Evolutionary conservation across 2,797 vertebrate genomes (phyloP).

Genomic region (Chiloscyllium punctatum): DNA sequence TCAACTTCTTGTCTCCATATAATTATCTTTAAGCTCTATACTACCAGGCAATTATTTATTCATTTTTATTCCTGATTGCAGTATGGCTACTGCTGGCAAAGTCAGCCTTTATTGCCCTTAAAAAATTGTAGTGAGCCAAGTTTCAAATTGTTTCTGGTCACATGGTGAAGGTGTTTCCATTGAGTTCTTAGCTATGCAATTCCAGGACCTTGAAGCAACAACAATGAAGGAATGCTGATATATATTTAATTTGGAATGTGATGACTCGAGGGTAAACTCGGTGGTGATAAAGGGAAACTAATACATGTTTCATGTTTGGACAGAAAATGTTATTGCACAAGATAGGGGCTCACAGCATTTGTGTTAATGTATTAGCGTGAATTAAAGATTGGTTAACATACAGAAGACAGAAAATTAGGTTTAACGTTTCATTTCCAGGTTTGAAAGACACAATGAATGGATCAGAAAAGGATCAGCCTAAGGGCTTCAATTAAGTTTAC

Average conservation of each 20-base stretch:
- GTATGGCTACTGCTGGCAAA: not conserved
- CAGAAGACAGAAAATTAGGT: too few relatives aligned
- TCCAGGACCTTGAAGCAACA: not conserved
- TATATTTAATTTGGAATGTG: not conserved
- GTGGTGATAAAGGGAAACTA: not conserved
- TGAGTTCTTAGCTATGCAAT: not conserved
- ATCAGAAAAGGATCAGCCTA: too few relatives aligned
- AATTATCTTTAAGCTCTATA: too few relatives aligned
- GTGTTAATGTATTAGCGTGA: too few relatives aligned
- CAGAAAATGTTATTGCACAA: too few relatives aligned
- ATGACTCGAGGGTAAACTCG: not conserved
- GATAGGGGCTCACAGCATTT: too few relatives aligned
- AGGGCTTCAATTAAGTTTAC: too few relatives aligned
- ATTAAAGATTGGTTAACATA: too few relatives aligned
- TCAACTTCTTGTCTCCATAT: too few relatives aligned
- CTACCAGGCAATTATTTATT: not conserved
- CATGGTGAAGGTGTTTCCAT: not conserved
- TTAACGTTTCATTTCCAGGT: too few relatives aligned
- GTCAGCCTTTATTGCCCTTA: not conserved
- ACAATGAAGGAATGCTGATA: not conserved
- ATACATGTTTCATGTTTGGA: too few relatives aligned
- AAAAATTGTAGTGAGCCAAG: not conserved
- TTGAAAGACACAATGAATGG: too few relatives aligned
- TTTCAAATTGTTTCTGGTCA: not conserved
- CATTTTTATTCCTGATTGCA: not conserved